A percentile compares a stretch with the other conserved stretches of the same genome.
These are phyloP conservation scores for Andrena trimmerana DNA, from an alignment of 2,888 invertebrate genomes.

Conservation along the genomic window DNA sequence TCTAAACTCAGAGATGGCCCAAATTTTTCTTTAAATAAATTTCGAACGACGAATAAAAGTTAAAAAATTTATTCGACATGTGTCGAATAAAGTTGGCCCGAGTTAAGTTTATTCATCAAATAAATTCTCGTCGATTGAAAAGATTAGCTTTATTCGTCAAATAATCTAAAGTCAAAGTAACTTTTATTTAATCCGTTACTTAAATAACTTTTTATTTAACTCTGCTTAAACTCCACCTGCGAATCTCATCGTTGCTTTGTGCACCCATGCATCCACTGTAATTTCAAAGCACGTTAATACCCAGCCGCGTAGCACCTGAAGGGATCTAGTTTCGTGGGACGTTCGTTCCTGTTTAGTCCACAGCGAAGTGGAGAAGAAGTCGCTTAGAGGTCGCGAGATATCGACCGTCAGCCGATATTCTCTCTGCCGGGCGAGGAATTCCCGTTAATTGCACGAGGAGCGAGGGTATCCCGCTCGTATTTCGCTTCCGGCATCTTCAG, in stretches of 20 bases:
- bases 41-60: too few relatives aligned
- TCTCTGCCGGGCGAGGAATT: constrained; percentile 31
- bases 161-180: too few relatives aligned
- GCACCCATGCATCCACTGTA: constrained; percentile 34
- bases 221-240: too few relatives aligned
- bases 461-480: constrained; percentile 58
- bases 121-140: too few relatives aligned
- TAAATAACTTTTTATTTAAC: too few relatives aligned
- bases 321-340: constrained; percentile 39
- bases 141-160: too few relatives aligned
- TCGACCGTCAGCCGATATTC: constrained; percentile 52
- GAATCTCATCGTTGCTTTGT: background rate
- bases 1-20: too few relatives aligned
- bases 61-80: too few relatives aligned
- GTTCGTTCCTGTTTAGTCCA: constrained; percentile 13
- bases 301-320: background rate
- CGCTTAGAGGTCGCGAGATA: constrained; percentile 39
- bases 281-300: constrained; percentile 43
- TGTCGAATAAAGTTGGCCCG: too few relatives aligned
- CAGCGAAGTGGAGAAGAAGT: constrained; percentile 3
- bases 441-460: constrained; percentile 62
- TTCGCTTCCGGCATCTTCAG: constrained; percentile 69
- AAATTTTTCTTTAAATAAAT: too few relatives aligned
- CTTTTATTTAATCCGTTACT: too few relatives aligned
- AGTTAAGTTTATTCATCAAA: too few relatives aligned